phyloP scores from a whole-genome alignment of 1,140 invertebrate genomes.

The Drepana arcuata region DNA sequence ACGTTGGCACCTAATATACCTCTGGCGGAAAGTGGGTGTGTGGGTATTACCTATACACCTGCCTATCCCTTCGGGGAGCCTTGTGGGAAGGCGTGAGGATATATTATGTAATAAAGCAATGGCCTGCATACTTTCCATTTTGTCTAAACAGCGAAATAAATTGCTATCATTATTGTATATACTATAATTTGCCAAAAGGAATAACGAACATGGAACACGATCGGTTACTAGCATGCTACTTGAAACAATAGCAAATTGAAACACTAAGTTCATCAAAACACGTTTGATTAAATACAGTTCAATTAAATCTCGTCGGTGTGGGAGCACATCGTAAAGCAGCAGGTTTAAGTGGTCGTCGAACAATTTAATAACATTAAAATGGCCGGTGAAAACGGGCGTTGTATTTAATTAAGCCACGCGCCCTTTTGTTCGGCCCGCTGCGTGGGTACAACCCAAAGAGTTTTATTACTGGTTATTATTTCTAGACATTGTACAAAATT shows the following conservation, averaged over 20 bases:
- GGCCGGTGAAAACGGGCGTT: conserved; percentile 36
- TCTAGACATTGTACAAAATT: conserved; percentile 10
- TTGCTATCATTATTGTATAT: too few relatives aligned
- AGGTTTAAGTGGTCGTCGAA: conserved; percentile 45
- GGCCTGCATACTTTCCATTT: not conserved
- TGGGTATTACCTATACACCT: too few relatives aligned
- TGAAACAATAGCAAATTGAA: too few relatives aligned
- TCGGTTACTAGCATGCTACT: too few relatives aligned
- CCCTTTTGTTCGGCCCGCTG: conserved; percentile 33
- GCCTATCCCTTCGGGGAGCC: too few relatives aligned
- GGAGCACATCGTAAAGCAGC: conserved; percentile 44
- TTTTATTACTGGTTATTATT: conserved; percentile 25
- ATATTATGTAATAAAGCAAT: too few relatives aligned
- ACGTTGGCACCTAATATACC: too few relatives aligned
- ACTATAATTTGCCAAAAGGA: too few relatives aligned
- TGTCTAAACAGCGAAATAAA: too few relatives aligned
- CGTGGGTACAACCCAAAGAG: conserved; percentile 8
- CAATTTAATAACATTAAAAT: conserved; percentile 66
- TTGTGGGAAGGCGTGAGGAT: too few relatives aligned
- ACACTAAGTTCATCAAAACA: conserved; percentile 21
- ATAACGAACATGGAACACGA: too few relatives aligned
- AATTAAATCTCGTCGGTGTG: conserved; percentile 31
- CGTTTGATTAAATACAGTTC: conserved; percentile 22
- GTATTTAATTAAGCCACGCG: conserved; percentile 55
- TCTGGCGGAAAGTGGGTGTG: too few relatives aligned